Evolutionary conservation across 2,797 vertebrate species (phyloP).

Genomic region (Xyrichtys novacula): DNA sequence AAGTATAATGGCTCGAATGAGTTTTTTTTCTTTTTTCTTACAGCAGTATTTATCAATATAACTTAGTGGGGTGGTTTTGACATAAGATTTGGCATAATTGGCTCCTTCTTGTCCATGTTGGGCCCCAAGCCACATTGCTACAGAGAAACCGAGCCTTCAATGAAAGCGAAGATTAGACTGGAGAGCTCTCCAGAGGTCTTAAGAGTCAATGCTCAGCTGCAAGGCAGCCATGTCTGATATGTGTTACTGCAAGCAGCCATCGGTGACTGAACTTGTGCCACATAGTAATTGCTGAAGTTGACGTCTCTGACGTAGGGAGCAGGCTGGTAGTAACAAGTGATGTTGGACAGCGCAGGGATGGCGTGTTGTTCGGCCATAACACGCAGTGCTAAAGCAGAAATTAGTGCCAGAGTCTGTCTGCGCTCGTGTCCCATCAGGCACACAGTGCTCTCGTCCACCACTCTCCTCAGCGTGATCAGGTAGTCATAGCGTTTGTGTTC

Average conservation of each 20-base stretch:
- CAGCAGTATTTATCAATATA: constrained; percentile 79
- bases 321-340: constrained; percentile 95
- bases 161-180: constrained; percentile 36
- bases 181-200: constrained; percentile 21
- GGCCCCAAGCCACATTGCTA: constrained; percentile 56
- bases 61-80: constrained; percentile 73
- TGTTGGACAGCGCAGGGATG: constrained; percentile 87
- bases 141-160: constrained; percentile 39
- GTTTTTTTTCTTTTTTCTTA: constrained; percentile 57
- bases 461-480: constrained; percentile 91
- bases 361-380: constrained; percentile 93
- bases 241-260: constrained; percentile 85
- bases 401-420: constrained; percentile 93
- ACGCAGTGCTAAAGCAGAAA: constrained; percentile 90
- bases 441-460: constrained; percentile 96
- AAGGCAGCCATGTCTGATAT: constrained; percentile 95
- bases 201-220: constrained; percentile 83
- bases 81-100: constrained; percentile 59
- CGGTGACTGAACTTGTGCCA: constrained; percentile 90
- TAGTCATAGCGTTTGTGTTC: constrained; percentile 93
- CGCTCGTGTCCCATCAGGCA: constrained; percentile 98
- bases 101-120: constrained; percentile 40
- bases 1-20: constrained; percentile 66
- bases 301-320: constrained; percentile 89
- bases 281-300: constrained; percentile 92